These are phyloP conservation scores for Periparus ater DNA, from an alignment of 2,797 vertebrate genomes.

Conservation along the genomic window DNA sequence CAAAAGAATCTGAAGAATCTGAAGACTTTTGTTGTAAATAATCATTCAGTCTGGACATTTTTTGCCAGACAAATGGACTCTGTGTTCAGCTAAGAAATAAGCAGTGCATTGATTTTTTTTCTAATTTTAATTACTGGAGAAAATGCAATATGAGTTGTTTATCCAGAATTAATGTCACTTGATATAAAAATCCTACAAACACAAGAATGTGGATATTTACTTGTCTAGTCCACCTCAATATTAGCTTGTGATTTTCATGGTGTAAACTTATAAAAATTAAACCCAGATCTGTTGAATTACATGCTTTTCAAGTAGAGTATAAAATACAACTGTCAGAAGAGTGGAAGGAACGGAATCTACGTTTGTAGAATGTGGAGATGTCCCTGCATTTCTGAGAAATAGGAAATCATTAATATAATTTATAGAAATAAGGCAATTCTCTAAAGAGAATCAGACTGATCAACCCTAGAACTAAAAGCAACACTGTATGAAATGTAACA, in stretches of 20 bases:
- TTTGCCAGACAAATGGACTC: not conserved
- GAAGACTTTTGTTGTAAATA: not conserved
- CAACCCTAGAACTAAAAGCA: not conserved
- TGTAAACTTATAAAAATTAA: not conserved
- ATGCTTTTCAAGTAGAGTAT: not conserved
- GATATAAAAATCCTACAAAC: not conserved
- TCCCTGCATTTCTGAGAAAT: not conserved
- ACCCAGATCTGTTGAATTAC: not conserved
- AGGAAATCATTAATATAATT: not conserved
- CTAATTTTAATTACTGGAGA: not conserved
- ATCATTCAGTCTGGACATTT: not conserved
- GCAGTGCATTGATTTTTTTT: not conserved
- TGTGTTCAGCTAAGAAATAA: not conserved
- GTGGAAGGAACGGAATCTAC: not conserved
- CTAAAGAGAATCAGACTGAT: not conserved
- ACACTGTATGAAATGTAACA: not conserved
- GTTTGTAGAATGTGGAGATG: not conserved
- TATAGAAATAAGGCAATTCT: not conserved
- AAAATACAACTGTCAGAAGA: not conserved
- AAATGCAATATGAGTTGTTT: not conserved
- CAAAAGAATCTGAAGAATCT: slow-evolving; percentile 19
- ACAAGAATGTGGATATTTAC: not conserved
- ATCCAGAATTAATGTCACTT: not conserved
- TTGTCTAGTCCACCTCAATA: not conserved
- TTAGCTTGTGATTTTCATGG: not conserved